A percentile compares a stretch with the other conserved stretches of the same genome.
These are phyloP conservation scores for Helicoverpa assulta DNA, from an alignment of 2,888 invertebrate genomes.

Conservation along the genomic window DNA sequence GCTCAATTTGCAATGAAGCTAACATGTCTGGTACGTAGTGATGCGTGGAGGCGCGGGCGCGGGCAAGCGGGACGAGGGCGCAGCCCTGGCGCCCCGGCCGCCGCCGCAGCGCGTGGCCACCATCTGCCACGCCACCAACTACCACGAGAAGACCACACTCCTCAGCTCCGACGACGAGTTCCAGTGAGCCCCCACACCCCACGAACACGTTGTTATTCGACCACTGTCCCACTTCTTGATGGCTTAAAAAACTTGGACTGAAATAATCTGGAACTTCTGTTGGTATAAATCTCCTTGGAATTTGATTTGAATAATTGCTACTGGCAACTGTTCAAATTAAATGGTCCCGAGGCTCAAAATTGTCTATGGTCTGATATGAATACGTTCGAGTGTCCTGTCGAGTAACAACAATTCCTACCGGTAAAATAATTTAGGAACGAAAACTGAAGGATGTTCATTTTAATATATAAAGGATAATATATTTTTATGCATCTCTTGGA, in stretches of 20 bases:
- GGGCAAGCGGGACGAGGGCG: conserved; percentile 84
- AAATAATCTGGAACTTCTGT: not conserved
- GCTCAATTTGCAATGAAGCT: conserved; percentile 25
- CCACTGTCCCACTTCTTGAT: conserved; percentile 50
- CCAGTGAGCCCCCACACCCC: conserved; percentile 90
- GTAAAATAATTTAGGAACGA: conserved; percentile 27
- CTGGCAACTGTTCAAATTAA: not conserved
- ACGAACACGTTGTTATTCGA: conserved; percentile 59
- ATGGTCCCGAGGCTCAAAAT: not conserved
- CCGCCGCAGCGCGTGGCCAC: conserved; percentile 94
- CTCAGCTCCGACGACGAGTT: conserved; percentile 99
- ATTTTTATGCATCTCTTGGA: conserved; percentile 59
- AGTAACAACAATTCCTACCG: conserved; percentile 50
- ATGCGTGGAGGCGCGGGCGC: conserved; percentile 81
- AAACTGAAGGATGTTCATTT: conserved; percentile 42
- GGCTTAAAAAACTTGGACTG: conserved; percentile 44
- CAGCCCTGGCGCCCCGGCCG: conserved; percentile 89
- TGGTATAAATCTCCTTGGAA: not conserved
- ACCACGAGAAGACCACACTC: conserved; percentile 98
- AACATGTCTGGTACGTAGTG: conserved; percentile 68
- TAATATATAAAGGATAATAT: conserved; percentile 55
- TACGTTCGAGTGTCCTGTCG: conserved; percentile 22
- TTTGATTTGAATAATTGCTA: not conserved
- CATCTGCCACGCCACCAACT: conserved; percentile 93
- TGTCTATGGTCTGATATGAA: not conserved